Percentiles rank a stretch among this genome's conserved stretches.
Evolutionary conservation across 2,888 invertebrate species (phyloP).

Genomic region (Asteroscopus sphinx): DNA sequence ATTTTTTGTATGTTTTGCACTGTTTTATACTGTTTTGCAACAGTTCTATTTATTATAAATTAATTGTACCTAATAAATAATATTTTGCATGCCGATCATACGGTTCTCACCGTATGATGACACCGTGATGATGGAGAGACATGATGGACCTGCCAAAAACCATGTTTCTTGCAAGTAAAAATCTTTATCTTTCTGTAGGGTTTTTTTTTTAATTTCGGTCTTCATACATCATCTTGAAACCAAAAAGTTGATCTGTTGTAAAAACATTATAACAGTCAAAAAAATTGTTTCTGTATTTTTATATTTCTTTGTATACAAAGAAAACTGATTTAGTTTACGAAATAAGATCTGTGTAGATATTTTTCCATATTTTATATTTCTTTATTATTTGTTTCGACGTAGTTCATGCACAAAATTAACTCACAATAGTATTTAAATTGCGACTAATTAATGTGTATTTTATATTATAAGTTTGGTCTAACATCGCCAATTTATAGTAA

Average conservation of each 20-base stretch:
- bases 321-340: constrained; percentile 31
- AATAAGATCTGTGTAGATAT: constrained; percentile 57
- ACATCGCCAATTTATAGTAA: constrained; percentile 1
- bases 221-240: constrained; percentile 12
- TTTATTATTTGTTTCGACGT: constrained; percentile 15
- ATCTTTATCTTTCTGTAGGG: no score
- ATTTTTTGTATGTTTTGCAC: no score
- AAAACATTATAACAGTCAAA: constrained; percentile 13
- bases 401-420: constrained; percentile 35
- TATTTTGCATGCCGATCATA: no score
- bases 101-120: no score
- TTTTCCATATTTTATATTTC: constrained; percentile 47
- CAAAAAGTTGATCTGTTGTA: constrained; percentile 45
- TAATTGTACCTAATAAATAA: no score
- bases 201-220: constrained; percentile 3
- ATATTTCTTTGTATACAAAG: constrained; percentile 30
- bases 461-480: constrained; percentile 12
- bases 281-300: constrained; percentile 29
- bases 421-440: constrained; percentile 10
- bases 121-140: no score
- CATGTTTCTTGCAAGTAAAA: no score
- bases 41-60: no score
- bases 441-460: constrained; percentile 24
- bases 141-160: no score
- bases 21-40: no score